Evolutionary conservation across 1,140 invertebrate genomes (phyloP).

Genomic region (Danaus melanippus): DNA sequence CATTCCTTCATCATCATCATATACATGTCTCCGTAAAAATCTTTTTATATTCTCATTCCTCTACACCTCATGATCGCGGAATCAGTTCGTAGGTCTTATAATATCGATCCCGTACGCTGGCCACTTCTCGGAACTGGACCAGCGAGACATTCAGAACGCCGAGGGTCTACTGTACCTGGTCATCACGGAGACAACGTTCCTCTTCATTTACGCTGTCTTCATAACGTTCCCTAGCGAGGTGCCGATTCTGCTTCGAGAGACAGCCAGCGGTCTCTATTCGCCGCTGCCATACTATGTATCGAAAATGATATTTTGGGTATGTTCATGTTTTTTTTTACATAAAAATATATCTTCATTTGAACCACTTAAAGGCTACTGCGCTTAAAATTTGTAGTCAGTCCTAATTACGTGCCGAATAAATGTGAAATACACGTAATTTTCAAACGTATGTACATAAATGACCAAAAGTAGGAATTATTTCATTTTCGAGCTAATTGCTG

Average conservation of each 20-base stretch:
- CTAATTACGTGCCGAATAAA: too few species aligned
- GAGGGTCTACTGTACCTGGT: constrained; percentile 79
- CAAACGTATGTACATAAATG: too few species aligned
- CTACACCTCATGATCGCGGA: too few species aligned
- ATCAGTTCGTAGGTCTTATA: constrained; percentile 76
- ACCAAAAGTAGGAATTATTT: too few species aligned
- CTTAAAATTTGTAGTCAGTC: too few species aligned
- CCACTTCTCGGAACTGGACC: constrained; percentile 69
- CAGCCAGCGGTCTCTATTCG: constrained; percentile 78
- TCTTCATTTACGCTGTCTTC: constrained; percentile 79
- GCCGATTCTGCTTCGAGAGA: constrained; percentile 77
- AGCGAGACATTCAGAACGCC: constrained; percentile 79
- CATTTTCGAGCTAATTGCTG: too few species aligned
- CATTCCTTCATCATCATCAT: too few species aligned
- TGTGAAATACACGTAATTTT: too few species aligned
- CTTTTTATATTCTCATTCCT: too few species aligned
- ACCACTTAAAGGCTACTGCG: too few species aligned
- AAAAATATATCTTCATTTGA: neutral
- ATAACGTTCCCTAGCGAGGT: constrained; percentile 80
- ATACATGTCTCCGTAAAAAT: too few species aligned
- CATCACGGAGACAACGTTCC: constrained; percentile 80
- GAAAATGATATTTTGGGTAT: constrained; percentile 81
- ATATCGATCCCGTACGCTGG: constrained; percentile 75
- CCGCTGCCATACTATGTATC: constrained; percentile 79
- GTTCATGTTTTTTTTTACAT: constrained; percentile 23